Evolutionary conservation across 1,140 invertebrate genomes (phyloP).

Genomic region (Laodelphax striatellus): DNA sequence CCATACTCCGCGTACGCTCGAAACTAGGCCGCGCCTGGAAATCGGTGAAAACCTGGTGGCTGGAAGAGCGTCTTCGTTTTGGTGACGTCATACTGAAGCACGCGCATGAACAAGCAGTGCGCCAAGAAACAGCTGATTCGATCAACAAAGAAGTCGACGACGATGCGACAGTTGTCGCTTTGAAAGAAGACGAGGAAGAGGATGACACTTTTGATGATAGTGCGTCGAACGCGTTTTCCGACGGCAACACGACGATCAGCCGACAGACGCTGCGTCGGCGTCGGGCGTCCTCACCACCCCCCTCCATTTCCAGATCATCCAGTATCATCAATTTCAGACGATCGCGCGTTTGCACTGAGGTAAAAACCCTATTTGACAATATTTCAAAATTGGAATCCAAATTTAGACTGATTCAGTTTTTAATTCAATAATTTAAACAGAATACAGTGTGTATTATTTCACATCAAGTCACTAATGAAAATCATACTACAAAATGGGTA

Average conservation of each 20-base stretch:
- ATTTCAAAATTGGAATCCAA: no score
- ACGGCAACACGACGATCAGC: background rate
- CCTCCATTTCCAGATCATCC: conserved; percentile 9
- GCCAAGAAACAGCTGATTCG: background rate
- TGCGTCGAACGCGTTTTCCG: background rate
- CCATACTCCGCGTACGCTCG: conserved; percentile 3
- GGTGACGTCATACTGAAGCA: conserved; percentile 11
- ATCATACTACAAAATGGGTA: no score
- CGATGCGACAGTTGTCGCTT: background rate
- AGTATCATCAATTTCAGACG: conserved; percentile 8
- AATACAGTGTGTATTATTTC: no score
- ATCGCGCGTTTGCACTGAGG: conserved; percentile 9
- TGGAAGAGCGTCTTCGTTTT: conserved; percentile 8
- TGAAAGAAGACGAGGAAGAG: background rate
- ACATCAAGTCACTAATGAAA: no score
- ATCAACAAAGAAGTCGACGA: background rate
- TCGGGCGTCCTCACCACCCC: background rate
- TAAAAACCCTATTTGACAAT: background rate
- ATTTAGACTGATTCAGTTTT: no score
- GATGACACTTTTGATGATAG: background rate
- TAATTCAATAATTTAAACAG: no score
- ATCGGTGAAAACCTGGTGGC: conserved; percentile 8
- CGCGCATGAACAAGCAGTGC: background rate
- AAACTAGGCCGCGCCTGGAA: conserved; percentile 10
- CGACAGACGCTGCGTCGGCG: background rate